phyloP scores from a whole-genome alignment of 2,113 vertebrate genomes.

The Eira barbara region DNA sequence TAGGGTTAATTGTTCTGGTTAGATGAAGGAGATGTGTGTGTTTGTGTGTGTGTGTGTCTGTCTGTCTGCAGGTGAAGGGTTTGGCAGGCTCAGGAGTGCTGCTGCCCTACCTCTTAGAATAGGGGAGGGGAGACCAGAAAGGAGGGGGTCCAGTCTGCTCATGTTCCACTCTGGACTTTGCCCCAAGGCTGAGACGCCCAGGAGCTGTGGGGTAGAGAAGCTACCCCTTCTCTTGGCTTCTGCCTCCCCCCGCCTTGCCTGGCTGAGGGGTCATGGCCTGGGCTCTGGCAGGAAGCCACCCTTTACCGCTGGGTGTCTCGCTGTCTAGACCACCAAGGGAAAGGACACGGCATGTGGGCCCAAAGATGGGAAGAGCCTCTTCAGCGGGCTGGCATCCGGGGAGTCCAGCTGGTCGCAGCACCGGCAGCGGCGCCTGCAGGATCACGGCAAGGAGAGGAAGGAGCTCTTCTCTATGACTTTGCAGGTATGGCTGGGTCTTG shows the following conservation, averaged over 20 bases:
- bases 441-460: constrained; percentile 94
- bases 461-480: constrained; percentile 90
- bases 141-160: neutral
- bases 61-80: neutral
- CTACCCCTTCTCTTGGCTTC: too few species aligned
- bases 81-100: neutral
- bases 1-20: neutral
- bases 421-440: constrained; percentile 91
- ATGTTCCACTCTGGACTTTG: neutral
- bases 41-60: neutral
- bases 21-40: neutral
- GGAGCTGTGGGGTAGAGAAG: neutral
- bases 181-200: neutral
- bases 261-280: neutral
- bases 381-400: constrained; percentile 69
- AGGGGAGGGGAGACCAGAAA: neutral
- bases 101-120: neutral
- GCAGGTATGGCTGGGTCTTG: constrained; percentile 83
- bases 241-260: neutral
- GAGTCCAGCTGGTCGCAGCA: constrained; percentile 81
- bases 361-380: constrained; percentile 86
- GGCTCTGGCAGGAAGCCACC: neutral
- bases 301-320: constrained; percentile 9
- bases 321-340: constrained; percentile 85
- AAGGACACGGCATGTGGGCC: constrained; percentile 82